Evolutionary conservation across 2,888 invertebrate species (phyloP), one percentile per base, ranked within the genome.

Genomic region (Galerucella calmariensis): DNA sequence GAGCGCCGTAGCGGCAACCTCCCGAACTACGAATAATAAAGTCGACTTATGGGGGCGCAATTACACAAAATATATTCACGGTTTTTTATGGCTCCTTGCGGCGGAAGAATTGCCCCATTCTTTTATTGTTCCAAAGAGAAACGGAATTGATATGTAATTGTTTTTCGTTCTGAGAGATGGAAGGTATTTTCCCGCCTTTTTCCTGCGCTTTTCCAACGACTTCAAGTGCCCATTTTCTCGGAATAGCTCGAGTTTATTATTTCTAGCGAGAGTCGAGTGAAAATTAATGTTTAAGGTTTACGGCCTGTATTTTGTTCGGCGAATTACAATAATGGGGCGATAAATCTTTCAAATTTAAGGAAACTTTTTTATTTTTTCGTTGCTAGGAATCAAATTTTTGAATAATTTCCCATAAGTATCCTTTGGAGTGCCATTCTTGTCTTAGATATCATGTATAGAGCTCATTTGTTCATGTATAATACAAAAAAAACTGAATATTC

Each of bases 11-110:
- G 84, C 82, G 84, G 82, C 81, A 80, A 79, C 84, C 81, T 80
- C 78, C 79, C 81, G 84, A 85, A 85, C 85, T 85, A 84, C 84
- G 85, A 87, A 87, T 86, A 87, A 88, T 88, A 88, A 88, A 88
- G 85, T 86, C 87, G 86, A 87, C 87, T 87, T 87, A 87, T 86
- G 87, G 85, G 80, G 80, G 86, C 83, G 85, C 88, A 88, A 88
- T 88, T 88, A 88, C 87, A 87, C 87, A 87, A 87, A 87, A 87
- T 87, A 87, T 87, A 88, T 88, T 88, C 88, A 87, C 87, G 87
- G 86, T 87, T 87, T 88, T 88, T 88, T 88, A 88, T 87, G 81
- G 86, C 86, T 87, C 88, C 88, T 88, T 88, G 88, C 87, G 88
- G 88, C 87, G 81, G 85, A 85, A 83, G 85, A 86, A 86, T 86